Evolutionary conservation across 2,888 invertebrate species (phyloP).

Genomic region (Caenorhabditis sinica): DNA sequence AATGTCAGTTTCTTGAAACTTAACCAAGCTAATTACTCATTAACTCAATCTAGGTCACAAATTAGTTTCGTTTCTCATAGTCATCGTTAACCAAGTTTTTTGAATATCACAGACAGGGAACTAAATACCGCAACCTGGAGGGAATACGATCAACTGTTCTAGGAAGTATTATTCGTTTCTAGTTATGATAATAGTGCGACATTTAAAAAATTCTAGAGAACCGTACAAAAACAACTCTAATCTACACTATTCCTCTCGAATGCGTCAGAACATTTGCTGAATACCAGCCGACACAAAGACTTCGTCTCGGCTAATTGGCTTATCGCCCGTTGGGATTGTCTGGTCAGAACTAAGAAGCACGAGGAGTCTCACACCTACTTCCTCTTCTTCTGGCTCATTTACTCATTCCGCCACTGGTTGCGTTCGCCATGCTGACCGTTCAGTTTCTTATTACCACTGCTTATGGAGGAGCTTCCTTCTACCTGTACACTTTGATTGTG

Average conservation of each 20-base stretch:
- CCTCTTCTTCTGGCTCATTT: constrained; percentile 25
- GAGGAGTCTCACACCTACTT: background rate
- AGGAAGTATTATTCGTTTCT: constrained; percentile 34
- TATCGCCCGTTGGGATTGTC: constrained; percentile 28
- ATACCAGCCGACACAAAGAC: constrained; percentile 15
- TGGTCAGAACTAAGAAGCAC: constrained; percentile 28
- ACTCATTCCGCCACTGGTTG: constrained; percentile 7
- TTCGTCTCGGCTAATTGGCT: constrained; percentile 39
- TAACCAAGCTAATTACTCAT: background rate
- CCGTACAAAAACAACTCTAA: constrained; percentile 22
- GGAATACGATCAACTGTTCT: background rate
- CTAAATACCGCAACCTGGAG: background rate
- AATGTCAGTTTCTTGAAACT: background rate
- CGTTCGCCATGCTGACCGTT: constrained; percentile 36
- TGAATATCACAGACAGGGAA: background rate
- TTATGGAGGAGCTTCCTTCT: constrained; percentile 34
- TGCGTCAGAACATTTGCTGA: constrained; percentile 26
- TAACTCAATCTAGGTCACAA: background rate
- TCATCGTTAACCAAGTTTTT: background rate
- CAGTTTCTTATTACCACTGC: constrained; percentile 38
- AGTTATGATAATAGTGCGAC: constrained; percentile 40
- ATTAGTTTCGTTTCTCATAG: background rate
- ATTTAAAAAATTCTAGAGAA: background rate
- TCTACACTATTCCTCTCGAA: background rate
- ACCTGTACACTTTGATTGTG: constrained; percentile 32